Evolutionary conservation across 2,888 invertebrate genomes (phyloP), one percentile per base, ranked within the genome.

Genomic region (Notodonta dromedarius): DNA sequence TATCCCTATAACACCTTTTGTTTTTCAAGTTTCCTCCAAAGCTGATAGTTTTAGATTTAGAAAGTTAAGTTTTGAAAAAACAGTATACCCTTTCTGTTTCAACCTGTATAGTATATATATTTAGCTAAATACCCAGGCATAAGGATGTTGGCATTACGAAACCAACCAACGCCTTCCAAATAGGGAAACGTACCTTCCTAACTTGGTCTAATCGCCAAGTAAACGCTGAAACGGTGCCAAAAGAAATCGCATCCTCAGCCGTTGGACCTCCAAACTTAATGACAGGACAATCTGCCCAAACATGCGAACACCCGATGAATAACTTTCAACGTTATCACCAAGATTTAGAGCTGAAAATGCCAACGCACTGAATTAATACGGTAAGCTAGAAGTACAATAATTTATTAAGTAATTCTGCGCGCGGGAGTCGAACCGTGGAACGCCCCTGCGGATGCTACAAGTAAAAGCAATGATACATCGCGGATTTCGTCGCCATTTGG

Each of bases 391-490:
- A 63, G 66, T 66, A 77, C 71, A 69, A 71, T 81, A 80, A 84
- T 84, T 85, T 86, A 83, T 85, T 85, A 83, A 81, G 88, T 87
- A 86, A 89, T 81, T 76, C 56, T 73, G 70, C 67, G 77, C 81
- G 84, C 84, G 79, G 80, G 84, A 87, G 81, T 79, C 78, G 84
- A 78, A 80, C 80, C 82, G 86, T 82, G 84, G 74, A 87, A 85
- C 85, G 84, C 85, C 85, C 77, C 85, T 87, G 83, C 89, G 88
- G 89, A 89, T 85, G 88, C 83, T 84, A 83, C 84, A 85, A 86
- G 87, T 87, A 89, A 88, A 89, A 86, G 87, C 89, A 89, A 87
- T 89, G 89, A 90, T 90, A 90, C 88, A 85, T 84, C 84, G 88
- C 82, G 85, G 81, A 82, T 87, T 88, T 88, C 84, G 89, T 88